Evolutionary conservation across 1,140 invertebrate species (phyloP).

Genomic region (Heterodera carotae): DNA sequence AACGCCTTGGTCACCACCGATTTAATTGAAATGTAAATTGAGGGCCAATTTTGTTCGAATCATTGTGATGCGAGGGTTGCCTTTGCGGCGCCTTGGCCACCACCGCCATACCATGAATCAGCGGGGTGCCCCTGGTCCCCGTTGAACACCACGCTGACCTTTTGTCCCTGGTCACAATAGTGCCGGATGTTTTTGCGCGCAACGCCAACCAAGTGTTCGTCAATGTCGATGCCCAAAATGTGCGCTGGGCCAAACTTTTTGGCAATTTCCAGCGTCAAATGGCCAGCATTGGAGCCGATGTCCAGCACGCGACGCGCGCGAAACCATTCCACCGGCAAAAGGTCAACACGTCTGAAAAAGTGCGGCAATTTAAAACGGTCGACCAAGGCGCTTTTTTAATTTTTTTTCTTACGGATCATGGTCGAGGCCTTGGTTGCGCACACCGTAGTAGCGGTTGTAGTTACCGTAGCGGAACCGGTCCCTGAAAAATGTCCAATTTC

Average conservation of each 20-base stretch:
- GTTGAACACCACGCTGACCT: too few species aligned
- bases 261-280: constrained; percentile 81
- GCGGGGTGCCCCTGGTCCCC: too few species aligned
- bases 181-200: constrained; percentile 80
- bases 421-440: constrained; percentile 45
- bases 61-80: too few species aligned
- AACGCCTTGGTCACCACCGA: too few species aligned
- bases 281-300: constrained; percentile 95
- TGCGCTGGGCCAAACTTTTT: constrained; percentile 79
- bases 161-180: constrained; percentile 71
- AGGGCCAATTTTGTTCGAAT: too few species aligned
- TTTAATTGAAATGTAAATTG: too few species aligned
- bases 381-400: neutral
- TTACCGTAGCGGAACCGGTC: constrained; percentile 57
- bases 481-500: neutral
- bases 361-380: neutral
- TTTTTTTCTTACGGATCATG: constrained; percentile 70
- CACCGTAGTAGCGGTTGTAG: constrained; percentile 58
- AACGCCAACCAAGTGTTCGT: constrained; percentile 79
- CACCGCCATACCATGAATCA: too few species aligned
- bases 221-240: constrained; percentile 92
- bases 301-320: constrained; percentile 86
- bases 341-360: constrained; percentile 72
- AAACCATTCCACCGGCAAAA: constrained; percentile 83
- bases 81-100: too few species aligned